Base-by-base conservation (phyloP, 2,797 vertebrate species). In the Hirundo rustica region DNA sequence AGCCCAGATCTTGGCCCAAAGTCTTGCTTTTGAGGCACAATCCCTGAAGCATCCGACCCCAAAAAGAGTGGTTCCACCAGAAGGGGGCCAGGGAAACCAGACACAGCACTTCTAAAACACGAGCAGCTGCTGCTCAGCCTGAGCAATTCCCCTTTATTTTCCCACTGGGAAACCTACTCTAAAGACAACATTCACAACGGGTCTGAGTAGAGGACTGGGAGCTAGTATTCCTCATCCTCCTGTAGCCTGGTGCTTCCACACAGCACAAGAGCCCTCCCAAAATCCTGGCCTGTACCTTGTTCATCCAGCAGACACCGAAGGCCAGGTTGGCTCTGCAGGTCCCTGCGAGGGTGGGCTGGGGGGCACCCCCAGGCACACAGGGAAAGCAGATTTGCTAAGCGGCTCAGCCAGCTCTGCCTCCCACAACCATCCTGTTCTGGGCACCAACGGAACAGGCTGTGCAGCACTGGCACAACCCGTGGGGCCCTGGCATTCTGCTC, bases 381-480 rank as follows among this genome's bases (percentile, higher is more conserved):
- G 50, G 45, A 27, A 45, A 75, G 45, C 16, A 42, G 72, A 9
- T 60, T 42, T 73, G 54, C 34, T 25, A 23, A 26, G 25, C 22
- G 4, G 3, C 22, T 83, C 32, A 23, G 22, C 22, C 2, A 3
- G 20, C 47, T 72, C 62, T 60, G 17, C 16, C 44, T 40, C 32
- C 50, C 1, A 2, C 17, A 15, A 10, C 42, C 9, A 1, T 21
- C 20, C 11, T 1, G 0, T 44, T 19, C 32, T 3, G 8, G 29
- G 38, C 29, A 55, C 48, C 2, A 11, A 8, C 0, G 2, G 42
- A 47, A 34, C 29, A 2, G 16, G 9, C 21, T 12, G 17, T 11
- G 62, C 25, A 29, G 48, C 17, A 0, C 2, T 26, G 42, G 58
- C 16, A 3, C 0, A 0, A 30, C 16, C 45, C 18, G 1, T 0